Evolutionary conservation across 1,140 invertebrate genomes (phyloP).

Genomic region (Drosophila virilis): DNA sequence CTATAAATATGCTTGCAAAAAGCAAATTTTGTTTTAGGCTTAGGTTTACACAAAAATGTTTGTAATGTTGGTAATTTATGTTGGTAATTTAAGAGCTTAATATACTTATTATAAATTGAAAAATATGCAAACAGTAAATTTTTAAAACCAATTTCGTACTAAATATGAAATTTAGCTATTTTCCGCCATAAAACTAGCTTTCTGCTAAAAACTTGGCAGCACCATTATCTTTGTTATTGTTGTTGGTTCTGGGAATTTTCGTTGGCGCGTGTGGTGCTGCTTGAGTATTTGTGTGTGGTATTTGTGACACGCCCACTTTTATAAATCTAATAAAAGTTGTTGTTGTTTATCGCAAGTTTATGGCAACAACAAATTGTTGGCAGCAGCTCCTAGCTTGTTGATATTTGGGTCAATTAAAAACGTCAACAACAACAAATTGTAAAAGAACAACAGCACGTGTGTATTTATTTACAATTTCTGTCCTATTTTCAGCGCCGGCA

Average conservation of each 20-base stretch:
- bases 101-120: neutral
- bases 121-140: neutral
- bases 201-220: neutral
- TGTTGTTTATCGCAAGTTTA: constrained; percentile 62
- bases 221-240: constrained; percentile 34
- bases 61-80: too few relatives aligned
- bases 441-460: constrained; percentile 5
- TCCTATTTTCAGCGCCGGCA: constrained; percentile 67
- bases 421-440: constrained; percentile 20
- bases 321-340: constrained; percentile 46
- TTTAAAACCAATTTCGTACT: neutral
- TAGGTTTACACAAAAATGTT: too few relatives aligned
- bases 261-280: constrained; percentile 50
- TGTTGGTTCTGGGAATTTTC: constrained; percentile 22
- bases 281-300: constrained; percentile 15
- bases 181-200: neutral
- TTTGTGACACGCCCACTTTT: constrained; percentile 71
- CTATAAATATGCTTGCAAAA: too few relatives aligned
- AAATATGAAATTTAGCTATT: neutral
- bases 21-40: too few relatives aligned
- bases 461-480: constrained; percentile 4
- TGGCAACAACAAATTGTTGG: constrained; percentile 65
- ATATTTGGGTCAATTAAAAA: constrained; percentile 34
- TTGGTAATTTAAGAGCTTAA: too few relatives aligned
- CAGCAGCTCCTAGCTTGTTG: constrained; percentile 38